Evolutionary conservation across 23 tunicate genomes (phyloP).

Genomic region (Styela clava): DNA sequence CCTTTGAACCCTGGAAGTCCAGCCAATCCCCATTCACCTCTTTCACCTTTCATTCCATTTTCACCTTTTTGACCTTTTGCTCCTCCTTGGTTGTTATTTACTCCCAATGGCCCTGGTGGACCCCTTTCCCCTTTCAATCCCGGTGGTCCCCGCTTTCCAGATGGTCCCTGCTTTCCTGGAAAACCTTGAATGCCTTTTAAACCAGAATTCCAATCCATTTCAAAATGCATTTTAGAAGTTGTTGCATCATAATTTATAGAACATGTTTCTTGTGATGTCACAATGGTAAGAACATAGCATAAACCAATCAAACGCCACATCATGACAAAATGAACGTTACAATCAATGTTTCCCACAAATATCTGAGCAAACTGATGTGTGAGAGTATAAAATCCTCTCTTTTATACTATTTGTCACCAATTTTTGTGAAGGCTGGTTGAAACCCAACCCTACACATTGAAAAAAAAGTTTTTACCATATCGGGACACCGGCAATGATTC

Average conservation of each 20-base stretch:
- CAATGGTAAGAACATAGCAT: neutral
- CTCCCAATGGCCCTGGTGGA: neutral
- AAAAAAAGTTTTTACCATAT: too few relatives aligned
- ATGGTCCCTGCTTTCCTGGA: constrained; percentile 6
- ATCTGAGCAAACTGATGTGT: too few relatives aligned
- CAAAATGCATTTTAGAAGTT: constrained; percentile 4
- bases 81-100: neutral
- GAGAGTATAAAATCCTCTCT: too few relatives aligned
- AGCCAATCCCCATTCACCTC: neutral
- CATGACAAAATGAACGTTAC: neutral
- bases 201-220: neutral
- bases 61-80: neutral
- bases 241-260: neutral
- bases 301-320: neutral
- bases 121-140: neutral
- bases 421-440: too few relatives aligned
- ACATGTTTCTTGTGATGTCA: constrained; percentile 7
- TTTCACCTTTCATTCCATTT: neutral
- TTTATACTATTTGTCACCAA: too few relatives aligned
- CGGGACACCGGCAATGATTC: too few relatives aligned
- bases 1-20: neutral
- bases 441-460: too few relatives aligned
- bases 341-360: too few relatives aligned
- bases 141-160: neutral
- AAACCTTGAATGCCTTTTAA: neutral